These are phyloP conservation scores for Hozukius guyotensis DNA, from an alignment of 2,797 vertebrate species.

Conservation along the genomic window DNA sequence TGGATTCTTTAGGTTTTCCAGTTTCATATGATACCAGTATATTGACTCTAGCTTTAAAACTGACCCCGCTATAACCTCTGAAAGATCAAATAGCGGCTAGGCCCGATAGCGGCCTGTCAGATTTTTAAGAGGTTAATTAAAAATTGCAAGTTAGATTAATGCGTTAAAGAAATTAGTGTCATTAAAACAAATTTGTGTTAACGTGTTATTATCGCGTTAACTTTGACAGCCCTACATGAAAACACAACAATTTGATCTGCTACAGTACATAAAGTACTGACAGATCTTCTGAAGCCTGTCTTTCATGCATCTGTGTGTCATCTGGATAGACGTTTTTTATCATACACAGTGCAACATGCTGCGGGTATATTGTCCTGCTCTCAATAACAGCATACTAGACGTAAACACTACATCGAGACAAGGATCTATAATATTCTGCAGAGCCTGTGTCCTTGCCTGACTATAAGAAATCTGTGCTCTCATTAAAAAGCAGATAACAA, in stretches of 20 bases:
- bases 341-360: constrained; percentile 45
- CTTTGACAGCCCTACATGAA: no score
- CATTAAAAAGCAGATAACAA: constrained; percentile 11
- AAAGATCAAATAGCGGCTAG: no score
- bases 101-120: no score
- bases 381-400: not conserved
- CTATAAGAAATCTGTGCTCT: not conserved
- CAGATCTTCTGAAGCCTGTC: constrained; percentile 28
- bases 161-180: no score
- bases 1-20: no score
- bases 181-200: no score
- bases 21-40: no score
- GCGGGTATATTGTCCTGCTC: not conserved
- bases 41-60: no score
- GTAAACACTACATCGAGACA: constrained; percentile 21
- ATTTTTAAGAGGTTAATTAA: no score
- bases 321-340: not conserved
- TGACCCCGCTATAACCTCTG: no score
- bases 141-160: no score
- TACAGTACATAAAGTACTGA: not conserved
- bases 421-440: constrained; percentile 27
- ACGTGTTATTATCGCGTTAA: no score
- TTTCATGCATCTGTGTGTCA: constrained; percentile 15
- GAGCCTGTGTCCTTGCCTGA: not conserved
- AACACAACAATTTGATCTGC: not conserved